A percentile compares a stretch with the other conserved stretches of the same genome.
Evolutionary conservation across 1,140 invertebrate genomes (phyloP).

Genomic region (Macrobrachium nipponense): DNA sequence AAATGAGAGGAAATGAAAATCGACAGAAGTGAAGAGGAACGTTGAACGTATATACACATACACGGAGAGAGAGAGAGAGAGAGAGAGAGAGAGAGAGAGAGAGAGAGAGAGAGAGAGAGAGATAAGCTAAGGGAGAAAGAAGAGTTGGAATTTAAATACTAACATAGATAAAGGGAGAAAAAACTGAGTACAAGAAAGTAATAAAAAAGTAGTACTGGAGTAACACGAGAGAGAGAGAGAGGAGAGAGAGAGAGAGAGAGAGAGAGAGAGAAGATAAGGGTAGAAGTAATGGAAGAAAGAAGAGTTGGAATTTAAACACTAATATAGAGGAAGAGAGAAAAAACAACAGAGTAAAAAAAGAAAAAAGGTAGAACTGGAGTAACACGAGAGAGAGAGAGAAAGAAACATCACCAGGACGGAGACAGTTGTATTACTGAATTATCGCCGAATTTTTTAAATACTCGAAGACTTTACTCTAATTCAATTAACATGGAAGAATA

Average conservation of each 20-base stretch:
- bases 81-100: slow-evolving; percentile 22
- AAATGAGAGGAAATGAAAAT: background rate
- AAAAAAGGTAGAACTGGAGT: too few relatives aligned
- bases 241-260: background rate
- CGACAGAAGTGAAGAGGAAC: too few relatives aligned
- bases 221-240: background rate
- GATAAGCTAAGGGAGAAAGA: background rate
- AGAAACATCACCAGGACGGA: too few relatives aligned
- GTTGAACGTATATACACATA: too few relatives aligned
- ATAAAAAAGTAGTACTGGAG: too few relatives aligned
- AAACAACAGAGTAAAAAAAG: background rate
- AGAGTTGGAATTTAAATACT: background rate
- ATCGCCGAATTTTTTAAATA: too few relatives aligned
- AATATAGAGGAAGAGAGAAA: background rate
- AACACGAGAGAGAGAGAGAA: slow-evolving; percentile 9
- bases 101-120: background rate
- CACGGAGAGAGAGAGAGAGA: slow-evolving; percentile 7
- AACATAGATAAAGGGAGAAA: background rate
- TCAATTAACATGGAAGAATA: too few relatives aligned
- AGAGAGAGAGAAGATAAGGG: background rate
- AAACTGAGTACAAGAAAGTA: too few relatives aligned
- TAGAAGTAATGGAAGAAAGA: background rate
- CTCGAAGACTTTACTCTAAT: too few relatives aligned
- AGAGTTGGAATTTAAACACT: background rate
- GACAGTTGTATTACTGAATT: too few relatives aligned